Percentiles rank a stretch among this genome's conserved stretches.
These are phyloP conservation scores for Schizopygopsis pylzovi DNA, from an alignment of 2,797 vertebrate species.

Conservation along the genomic window DNA sequence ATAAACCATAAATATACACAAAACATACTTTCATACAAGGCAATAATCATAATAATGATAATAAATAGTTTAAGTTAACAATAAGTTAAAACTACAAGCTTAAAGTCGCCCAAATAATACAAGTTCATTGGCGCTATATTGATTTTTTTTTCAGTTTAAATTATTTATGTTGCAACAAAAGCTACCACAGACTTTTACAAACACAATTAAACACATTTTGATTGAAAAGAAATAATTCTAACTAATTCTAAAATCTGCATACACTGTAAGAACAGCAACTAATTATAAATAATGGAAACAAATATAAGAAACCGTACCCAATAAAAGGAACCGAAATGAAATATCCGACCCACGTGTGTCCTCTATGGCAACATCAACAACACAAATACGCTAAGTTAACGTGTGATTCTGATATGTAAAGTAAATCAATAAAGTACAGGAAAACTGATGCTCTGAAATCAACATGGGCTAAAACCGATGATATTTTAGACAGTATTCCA, in stretches of 20 bases:
- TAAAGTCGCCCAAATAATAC: slow-evolving; percentile 97
- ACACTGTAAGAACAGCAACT: slow-evolving; percentile 88
- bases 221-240: slow-evolving; percentile 89
- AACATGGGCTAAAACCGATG: slow-evolving; percentile 86
- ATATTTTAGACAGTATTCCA: slow-evolving; percentile 84
- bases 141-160: slow-evolving; percentile 86
- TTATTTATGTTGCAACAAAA: slow-evolving; percentile 94
- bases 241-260: slow-evolving; percentile 90
- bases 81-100: slow-evolving; percentile 99
- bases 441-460: slow-evolving; percentile 81
- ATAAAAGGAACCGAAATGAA: slow-evolving; percentile 81
- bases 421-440: slow-evolving; percentile 84
- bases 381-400: slow-evolving; percentile 86
- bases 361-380: slow-evolving; percentile 87
- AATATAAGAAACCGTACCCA: slow-evolving; percentile 82
- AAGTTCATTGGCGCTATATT: slow-evolving; percentile 96
- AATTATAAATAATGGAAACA: slow-evolving; percentile 84
- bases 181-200: slow-evolving; percentile 96
- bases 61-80: slow-evolving; percentile 98
- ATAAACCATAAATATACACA: slow-evolving; percentile 97
- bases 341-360: slow-evolving; percentile 85
- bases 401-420: slow-evolving; percentile 86
- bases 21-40: slow-evolving; percentile 93
- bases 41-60: slow-evolving; percentile 86
- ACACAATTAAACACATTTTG: slow-evolving; percentile 93